Evolutionary conservation across 2,888 invertebrate genomes (phyloP).

Genomic region (Apamea crenata): DNA sequence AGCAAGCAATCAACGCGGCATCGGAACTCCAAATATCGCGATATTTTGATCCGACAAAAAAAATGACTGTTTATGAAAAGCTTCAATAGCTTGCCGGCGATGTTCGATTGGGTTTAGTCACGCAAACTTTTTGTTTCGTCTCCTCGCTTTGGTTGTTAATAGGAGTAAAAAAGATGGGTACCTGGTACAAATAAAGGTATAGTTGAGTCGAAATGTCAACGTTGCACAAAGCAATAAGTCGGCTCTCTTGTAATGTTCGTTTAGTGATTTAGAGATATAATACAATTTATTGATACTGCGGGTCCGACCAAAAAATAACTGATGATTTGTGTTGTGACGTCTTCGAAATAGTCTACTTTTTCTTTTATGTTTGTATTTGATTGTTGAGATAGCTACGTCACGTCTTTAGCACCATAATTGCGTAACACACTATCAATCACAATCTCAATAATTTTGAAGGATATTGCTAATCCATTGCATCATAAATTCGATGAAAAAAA

Average conservation of each 20-base stretch:
- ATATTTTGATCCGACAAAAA: constrained; percentile 56
- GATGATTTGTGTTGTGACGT: constrained; percentile 18
- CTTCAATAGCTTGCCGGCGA: constrained; percentile 42
- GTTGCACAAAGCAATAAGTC: constrained; percentile 30
- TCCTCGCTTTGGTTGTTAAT: constrained; percentile 36
- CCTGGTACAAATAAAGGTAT: constrained; percentile 25
- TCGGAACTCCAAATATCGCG: constrained; percentile 32
- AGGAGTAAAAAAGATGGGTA: constrained; percentile 41
- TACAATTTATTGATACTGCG: constrained; percentile 23
- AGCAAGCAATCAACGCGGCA: constrained; percentile 55
- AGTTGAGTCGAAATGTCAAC: constrained; percentile 30
- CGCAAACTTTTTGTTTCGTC: constrained; percentile 61
- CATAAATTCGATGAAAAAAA: not conserved
- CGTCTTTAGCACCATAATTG: not conserved
- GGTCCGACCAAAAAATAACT: not conserved
- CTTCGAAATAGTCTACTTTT: not conserved
- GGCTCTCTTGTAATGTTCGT: constrained; percentile 15
- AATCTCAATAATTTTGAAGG: not conserved
- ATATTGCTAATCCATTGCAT: not conserved
- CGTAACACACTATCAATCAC: not conserved
- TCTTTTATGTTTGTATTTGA: not conserved
- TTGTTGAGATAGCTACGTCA: not conserved
- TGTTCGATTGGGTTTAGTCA: constrained; percentile 64
- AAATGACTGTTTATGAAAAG: constrained; percentile 57
- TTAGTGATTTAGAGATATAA: constrained; percentile 20